These are phyloP conservation scores for Lethrus apterus DNA, from an alignment of 1,140 invertebrate genomes.

Conservation along the genomic window DNA sequence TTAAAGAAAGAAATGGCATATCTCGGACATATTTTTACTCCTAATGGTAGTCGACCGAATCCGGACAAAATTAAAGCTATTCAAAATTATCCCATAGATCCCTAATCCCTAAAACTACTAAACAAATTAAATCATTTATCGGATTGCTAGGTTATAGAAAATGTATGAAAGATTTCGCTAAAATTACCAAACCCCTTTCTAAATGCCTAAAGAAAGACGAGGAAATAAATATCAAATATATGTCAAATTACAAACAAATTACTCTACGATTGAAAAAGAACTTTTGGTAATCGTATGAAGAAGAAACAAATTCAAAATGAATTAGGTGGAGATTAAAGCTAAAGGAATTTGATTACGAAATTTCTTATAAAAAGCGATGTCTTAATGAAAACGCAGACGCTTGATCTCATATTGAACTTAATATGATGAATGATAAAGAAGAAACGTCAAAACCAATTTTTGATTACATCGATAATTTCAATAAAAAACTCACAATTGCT, in stretches of 20 bases:
- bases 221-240: neutral
- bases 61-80: constrained; percentile 20
- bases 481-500: too few species aligned
- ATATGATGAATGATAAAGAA: neutral
- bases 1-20: constrained; percentile 16
- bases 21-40: constrained; percentile 17
- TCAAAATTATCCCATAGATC: constrained; percentile 18
- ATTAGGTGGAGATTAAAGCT: constrained; percentile 15
- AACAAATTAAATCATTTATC: constrained; percentile 20
- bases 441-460: too few species aligned
- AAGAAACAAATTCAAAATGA: constrained; percentile 22
- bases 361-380: constrained; percentile 14
- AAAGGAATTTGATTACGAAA: constrained; percentile 15
- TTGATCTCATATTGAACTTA: constrained; percentile 1
- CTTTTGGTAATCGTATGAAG: constrained; percentile 16
- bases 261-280: constrained; percentile 16
- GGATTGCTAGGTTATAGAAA: constrained; percentile 18
- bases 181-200: constrained; percentile 37
- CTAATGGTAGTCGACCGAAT: constrained; percentile 17
- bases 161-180: constrained; percentile 26
- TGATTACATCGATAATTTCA: too few species aligned
- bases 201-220: constrained; percentile 35
- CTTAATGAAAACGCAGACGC: constrained; percentile 10
- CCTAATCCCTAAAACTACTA: constrained; percentile 21
- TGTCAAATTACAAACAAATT: neutral